Percentiles rank a stretch among this genome's conserved stretches.
These are phyloP conservation scores for Bombyx mori DNA, from an alignment of 1,140 invertebrate genomes.

Conservation along the genomic window ASM3026992v2 NC_085107.1:9978501-9979000, in stretches of 20 bases:
- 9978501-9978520: conserved; percentile 97
- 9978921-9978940: too few relatives aligned
- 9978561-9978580: conserved; percentile 74
- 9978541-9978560: conserved; percentile 97
- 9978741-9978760: too few relatives aligned
- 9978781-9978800: neutral
- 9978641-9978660: conserved; percentile 77
- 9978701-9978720: conserved; percentile 4
- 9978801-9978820: conserved; percentile 33
- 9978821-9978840: conserved; percentile 49
- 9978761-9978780: too few relatives aligned
- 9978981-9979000: conserved; percentile 3
- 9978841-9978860: conserved; percentile 69
- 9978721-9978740: too few relatives aligned
- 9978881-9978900: too few relatives aligned
- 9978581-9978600: conserved; percentile 52
- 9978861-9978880: conserved; percentile 21
- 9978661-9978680: conserved; percentile 83
- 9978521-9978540: conserved; percentile 97
- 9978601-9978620: conserved; percentile 38
- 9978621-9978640: conserved; percentile 44
- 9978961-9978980: conserved; percentile 9
- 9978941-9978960: conserved; percentile 22
- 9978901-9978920: too few relatives aligned
- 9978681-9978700: conserved; percentile 49